Percentiles rank a stretch among this genome's conserved stretches.
phyloP scores from a whole-genome alignment of 2,888 invertebrate genomes.

The Lydus trimaculatus region DNA sequence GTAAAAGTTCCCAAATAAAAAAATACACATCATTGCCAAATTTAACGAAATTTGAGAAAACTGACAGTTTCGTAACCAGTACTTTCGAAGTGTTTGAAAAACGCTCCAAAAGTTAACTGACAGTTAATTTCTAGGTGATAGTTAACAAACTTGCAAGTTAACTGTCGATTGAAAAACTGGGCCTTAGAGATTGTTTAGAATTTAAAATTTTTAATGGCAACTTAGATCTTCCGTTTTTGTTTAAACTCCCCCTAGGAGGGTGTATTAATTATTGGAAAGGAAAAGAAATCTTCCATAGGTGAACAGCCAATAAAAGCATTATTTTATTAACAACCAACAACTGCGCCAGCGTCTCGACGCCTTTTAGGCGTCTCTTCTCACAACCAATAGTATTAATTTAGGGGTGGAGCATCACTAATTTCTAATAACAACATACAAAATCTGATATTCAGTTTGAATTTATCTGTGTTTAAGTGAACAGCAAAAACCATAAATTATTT shows the following conservation, averaged over 20 bases:
- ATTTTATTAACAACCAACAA: conserved; percentile 47
- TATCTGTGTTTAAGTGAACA: conserved; percentile 41
- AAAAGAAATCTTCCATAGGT: conserved; percentile 34
- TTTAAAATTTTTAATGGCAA: too few relatives aligned
- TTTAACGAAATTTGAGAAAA: too few relatives aligned
- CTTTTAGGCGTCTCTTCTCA: conserved; percentile 51
- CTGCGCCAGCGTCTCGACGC: conserved; percentile 58
- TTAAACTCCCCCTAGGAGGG: neutral
- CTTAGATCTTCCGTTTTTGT: neutral
- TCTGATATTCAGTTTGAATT: conserved; percentile 46
- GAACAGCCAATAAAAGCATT: conserved; percentile 54
- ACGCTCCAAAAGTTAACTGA: too few relatives aligned
- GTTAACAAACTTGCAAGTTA: too few relatives aligned
- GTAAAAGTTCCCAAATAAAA: too few relatives aligned
- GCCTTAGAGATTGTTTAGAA: too few relatives aligned
- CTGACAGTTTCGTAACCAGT: too few relatives aligned
- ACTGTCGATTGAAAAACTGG: too few relatives aligned
- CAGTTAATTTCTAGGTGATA: too few relatives aligned
- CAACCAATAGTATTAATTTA: conserved; percentile 53
- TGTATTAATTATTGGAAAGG: neutral
- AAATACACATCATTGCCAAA: too few relatives aligned
- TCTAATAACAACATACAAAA: conserved; percentile 46
- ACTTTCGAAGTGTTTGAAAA: too few relatives aligned
- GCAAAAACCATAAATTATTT: too few relatives aligned
- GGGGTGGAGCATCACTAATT: conserved; percentile 56